These are phyloP conservation scores for Chrysemys picta DNA, from an alignment of 2,113 vertebrate species.

Conservation along the genomic window DNA sequence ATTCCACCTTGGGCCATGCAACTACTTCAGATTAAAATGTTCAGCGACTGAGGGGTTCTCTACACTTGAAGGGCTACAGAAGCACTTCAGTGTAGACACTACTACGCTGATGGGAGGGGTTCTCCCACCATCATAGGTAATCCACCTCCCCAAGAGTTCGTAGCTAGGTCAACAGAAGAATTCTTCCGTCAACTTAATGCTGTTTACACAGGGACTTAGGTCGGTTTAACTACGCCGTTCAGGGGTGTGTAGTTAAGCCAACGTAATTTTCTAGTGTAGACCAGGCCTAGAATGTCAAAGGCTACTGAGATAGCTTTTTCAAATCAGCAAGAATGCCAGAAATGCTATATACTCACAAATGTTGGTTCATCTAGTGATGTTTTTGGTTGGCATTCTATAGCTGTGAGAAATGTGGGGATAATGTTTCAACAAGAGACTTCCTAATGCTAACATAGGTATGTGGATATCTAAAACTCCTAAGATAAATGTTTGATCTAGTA, in stretches of 20 bases:
- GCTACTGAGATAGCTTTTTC: background rate
- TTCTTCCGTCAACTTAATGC: too few species aligned
- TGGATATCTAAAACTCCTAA: background rate
- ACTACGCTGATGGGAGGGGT: too few species aligned
- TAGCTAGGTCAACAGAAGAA: too few species aligned
- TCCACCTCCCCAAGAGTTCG: too few species aligned
- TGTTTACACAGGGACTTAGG: too few species aligned
- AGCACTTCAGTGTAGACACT: too few species aligned
- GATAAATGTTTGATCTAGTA: background rate
- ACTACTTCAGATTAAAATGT: background rate
- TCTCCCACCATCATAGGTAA: too few species aligned
- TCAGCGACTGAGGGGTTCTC: background rate
- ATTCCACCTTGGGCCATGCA: background rate
- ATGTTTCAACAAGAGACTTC: background rate
- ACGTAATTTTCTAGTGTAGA: too few species aligned
- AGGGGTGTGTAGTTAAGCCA: too few species aligned
- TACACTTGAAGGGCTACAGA: too few species aligned
- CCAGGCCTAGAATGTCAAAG: constrained; percentile 22
- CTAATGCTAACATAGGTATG: background rate
- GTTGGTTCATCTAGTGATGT: background rate
- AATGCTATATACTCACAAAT: constrained; percentile 10
- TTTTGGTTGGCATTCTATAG: background rate
- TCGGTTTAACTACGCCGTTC: too few species aligned
- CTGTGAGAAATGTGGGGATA: background rate
- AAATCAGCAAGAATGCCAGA: background rate